A percentile compares a stretch with the other conserved stretches of the same genome.
Evolutionary conservation across 2,888 invertebrate genomes (phyloP).

Genomic region (Pyrochroa serraticornis): DNA sequence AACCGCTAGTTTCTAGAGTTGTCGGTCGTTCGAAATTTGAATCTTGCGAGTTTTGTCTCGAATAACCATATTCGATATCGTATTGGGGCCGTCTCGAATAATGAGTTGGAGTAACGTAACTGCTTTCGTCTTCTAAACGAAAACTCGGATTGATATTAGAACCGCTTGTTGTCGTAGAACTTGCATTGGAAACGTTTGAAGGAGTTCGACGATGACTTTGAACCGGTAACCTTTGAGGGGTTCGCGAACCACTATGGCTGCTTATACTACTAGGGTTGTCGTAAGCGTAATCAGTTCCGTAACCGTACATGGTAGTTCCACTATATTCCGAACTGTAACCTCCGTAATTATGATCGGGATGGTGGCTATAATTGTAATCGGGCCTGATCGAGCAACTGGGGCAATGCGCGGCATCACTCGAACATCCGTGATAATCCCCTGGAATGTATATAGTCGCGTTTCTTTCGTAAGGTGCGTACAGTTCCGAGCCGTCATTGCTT

Average conservation of each 20-base stretch:
- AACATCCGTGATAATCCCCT: slow-evolving; percentile 50
- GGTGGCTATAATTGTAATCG: slow-evolving; percentile 46
- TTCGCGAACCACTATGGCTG: slow-evolving; percentile 55
- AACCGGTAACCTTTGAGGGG: slow-evolving; percentile 57
- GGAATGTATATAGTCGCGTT: slow-evolving; percentile 58
- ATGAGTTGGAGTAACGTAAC: slow-evolving; percentile 57
- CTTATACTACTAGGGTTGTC: slow-evolving; percentile 64
- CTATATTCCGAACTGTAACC: slow-evolving; percentile 56
- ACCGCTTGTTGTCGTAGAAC: slow-evolving; percentile 63
- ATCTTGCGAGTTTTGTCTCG: slow-evolving; percentile 61
- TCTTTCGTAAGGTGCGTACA: slow-evolving; percentile 59
- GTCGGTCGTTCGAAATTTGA: slow-evolving; percentile 64
- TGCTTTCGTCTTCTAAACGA: slow-evolving; percentile 66
- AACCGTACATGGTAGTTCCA: slow-evolving; percentile 54
- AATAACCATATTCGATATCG: slow-evolving; percentile 53
- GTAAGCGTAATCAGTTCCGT: slow-evolving; percentile 61
- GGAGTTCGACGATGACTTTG: slow-evolving; percentile 75
- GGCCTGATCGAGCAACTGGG: slow-evolving; percentile 46
- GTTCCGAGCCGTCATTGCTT: slow-evolving; percentile 72
- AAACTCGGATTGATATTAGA: slow-evolving; percentile 69
- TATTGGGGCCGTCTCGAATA: slow-evolving; percentile 56
- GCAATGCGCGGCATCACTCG: slow-evolving; percentile 48
- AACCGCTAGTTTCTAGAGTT: slow-evolving; percentile 67
- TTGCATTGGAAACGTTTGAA: slow-evolving; percentile 74
- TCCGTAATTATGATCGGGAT: slow-evolving; percentile 47